Conservation (phyloP, 2,113 vertebrate genomes). For the Apaloderma vittatum region DNA sequence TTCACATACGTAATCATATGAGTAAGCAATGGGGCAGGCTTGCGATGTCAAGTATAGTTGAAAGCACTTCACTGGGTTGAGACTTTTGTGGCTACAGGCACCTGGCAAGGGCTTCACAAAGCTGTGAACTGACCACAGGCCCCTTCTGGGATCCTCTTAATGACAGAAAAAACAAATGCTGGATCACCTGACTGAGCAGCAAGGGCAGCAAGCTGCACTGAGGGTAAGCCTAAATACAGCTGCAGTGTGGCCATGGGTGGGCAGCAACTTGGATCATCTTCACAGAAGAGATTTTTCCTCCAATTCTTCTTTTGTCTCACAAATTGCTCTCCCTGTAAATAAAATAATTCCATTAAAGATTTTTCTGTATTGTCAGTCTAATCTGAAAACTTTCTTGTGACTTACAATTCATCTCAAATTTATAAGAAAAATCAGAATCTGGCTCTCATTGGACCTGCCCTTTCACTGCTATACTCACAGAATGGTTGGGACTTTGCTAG, state of each 20-base stretch:
- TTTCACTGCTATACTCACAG: not conserved
- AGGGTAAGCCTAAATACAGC: not conserved
- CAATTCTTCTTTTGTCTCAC: not conserved
- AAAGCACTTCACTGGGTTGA: rapidly evolving
- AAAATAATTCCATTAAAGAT: not conserved
- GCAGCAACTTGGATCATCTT: not conserved
- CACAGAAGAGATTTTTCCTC: not conserved
- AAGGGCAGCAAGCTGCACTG: not conserved
- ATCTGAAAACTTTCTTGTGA: not conserved
- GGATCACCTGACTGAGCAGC: not conserved
- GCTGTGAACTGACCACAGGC: not conserved
- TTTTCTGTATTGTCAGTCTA: not conserved
- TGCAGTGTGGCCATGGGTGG: not conserved
- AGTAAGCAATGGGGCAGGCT: not conserved
- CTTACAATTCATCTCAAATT: not conserved
- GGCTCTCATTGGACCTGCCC: not conserved
- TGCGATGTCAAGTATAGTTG: not conserved
- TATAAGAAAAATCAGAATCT: not conserved
- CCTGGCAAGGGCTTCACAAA: not conserved
- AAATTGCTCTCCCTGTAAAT: not conserved
- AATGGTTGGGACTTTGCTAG: not conserved
- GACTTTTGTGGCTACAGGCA: not conserved
- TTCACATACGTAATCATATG: not conserved
- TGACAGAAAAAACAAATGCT: not conserved
- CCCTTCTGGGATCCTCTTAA: not conserved